Evolutionary conservation across 2,888 invertebrate genomes (phyloP), one percentile per base, ranked within the genome.

Genomic region (Ophion slaviceki): DNA sequence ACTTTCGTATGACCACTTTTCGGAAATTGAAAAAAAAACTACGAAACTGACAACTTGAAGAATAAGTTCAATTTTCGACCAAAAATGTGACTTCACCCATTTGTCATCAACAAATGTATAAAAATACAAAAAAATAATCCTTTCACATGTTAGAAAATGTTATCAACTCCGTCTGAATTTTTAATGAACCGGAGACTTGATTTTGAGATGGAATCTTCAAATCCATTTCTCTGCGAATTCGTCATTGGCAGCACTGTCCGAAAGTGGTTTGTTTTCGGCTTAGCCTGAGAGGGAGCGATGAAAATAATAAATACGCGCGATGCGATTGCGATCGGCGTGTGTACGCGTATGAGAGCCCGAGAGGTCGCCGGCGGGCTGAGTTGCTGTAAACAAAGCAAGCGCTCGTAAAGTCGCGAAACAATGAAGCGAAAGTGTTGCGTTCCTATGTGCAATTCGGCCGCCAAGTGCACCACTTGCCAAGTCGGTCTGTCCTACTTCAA

Each of bases 401-500:
- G 40, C 6, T 7, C 53, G 14, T 4, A 5, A 5, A 14, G 17
- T 53, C 53, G 14, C 10, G 14, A 57, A 17, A 66, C 47, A 62
- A 84, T 84, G 85, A 76, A 70, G 71, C 85, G 85, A 79, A 85
- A 79, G 79, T 85, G 85, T 76, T 85, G 85, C 14, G 82, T 85
- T 28, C 82, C 85, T 2, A 53, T n/a, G 14, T 85, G 85, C 66
- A 76, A 82, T 76, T 85, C 79, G 7, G 79, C 67, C 7, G 70
- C 67, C 0, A 85, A 85, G 47, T 85, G 85, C 57, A 71, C n/a
- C 10, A 47, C 82, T 66, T 85, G 85, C 11, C 82, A 82, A 76
- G 71, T 80, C n/a, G 61, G 70, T 14, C 40, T 82, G 47, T 85
- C 79, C n/a, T 85, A 76, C 45, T 85, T 82, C 28, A 85, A 82